phyloP scores from a whole-genome alignment of 1,140 invertebrate species.

The Eciton burchellii region DNA sequence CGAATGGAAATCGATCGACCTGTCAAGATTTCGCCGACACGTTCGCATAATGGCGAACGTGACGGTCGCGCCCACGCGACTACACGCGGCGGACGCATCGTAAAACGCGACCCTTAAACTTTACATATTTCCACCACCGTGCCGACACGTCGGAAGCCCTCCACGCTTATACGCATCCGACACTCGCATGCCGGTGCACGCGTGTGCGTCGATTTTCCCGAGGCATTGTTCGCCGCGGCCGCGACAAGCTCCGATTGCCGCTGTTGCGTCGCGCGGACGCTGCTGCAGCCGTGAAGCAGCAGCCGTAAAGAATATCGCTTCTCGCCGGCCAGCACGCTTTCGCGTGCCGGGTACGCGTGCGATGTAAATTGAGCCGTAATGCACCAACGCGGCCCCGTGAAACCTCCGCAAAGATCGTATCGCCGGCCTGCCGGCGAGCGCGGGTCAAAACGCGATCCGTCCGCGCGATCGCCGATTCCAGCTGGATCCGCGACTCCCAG shows the following conservation, averaged over 20 bases:
- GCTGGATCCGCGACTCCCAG: not conserved
- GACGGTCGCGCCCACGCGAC: constrained; percentile 41
- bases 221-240: constrained; percentile 47
- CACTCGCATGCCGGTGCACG: not conserved
- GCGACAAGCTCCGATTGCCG: constrained; percentile 39
- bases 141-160: constrained; percentile 35
- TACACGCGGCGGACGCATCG: constrained; percentile 37
- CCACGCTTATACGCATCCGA: constrained; percentile 15
- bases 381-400: constrained; percentile 17
- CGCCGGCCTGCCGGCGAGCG: constrained; percentile 20
- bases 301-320: constrained; percentile 49
- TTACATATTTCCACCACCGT: constrained; percentile 32
- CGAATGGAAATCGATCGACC: constrained; percentile 38
- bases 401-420: constrained; percentile 42
- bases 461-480: not conserved
- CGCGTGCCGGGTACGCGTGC: constrained; percentile 8
- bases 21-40: constrained; percentile 28
- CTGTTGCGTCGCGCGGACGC: constrained; percentile 27
- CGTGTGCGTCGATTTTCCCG: constrained; percentile 39
- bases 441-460: constrained; percentile 29
- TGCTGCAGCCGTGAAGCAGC: constrained; percentile 27
- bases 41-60: constrained; percentile 36
- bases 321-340: not conserved
- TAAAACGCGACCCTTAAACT: constrained; percentile 58
- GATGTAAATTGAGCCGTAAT: constrained; percentile 56